Percentiles rank a stretch among this genome's conserved stretches.
These are phyloP conservation scores for Dasyornis broadbenti DNA, from an alignment of 2,113 vertebrate species.

Conservation along the genomic window DNA sequence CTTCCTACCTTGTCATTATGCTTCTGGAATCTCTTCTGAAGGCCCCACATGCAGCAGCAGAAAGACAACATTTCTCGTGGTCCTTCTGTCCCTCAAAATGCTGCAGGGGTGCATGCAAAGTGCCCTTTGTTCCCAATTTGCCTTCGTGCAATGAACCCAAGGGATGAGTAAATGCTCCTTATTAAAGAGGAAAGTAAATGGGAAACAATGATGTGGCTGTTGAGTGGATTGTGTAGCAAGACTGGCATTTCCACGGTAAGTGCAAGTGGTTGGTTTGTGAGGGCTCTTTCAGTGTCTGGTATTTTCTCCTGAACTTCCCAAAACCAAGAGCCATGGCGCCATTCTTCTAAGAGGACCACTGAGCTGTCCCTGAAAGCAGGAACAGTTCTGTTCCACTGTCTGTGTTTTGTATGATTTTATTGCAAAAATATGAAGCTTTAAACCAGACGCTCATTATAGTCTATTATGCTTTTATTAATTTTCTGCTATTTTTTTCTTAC, in stretches of 20 bases:
- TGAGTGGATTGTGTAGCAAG: not conserved
- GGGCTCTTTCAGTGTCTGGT: not conserved
- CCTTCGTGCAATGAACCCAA: not conserved
- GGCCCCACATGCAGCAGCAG: not conserved
- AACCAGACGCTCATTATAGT: not conserved
- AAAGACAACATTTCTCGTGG: not conserved
- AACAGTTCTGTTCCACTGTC: constrained; percentile 69
- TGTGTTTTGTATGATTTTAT: constrained; percentile 12
- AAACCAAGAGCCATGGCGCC: constrained; percentile 21
- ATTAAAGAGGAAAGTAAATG: not conserved
- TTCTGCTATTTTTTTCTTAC: not conserved
- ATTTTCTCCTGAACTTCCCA: not conserved
- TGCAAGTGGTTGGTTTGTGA: not conserved
- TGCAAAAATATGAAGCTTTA: not conserved
- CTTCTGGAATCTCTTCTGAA: not conserved
- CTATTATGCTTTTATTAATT: not conserved
- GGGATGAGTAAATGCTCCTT: not conserved
- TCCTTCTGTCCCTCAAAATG: not conserved
- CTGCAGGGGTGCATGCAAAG: not conserved
- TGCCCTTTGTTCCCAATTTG: not conserved
- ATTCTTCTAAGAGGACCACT: constrained; percentile 31
- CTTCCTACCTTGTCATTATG: not conserved
- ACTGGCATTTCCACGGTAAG: not conserved
- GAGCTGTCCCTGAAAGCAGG: constrained; percentile 69
- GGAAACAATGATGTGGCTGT: not conserved